phyloP scores from a whole-genome alignment of 2,113 vertebrate species.

The human (Homo sapiens) region DNA sequence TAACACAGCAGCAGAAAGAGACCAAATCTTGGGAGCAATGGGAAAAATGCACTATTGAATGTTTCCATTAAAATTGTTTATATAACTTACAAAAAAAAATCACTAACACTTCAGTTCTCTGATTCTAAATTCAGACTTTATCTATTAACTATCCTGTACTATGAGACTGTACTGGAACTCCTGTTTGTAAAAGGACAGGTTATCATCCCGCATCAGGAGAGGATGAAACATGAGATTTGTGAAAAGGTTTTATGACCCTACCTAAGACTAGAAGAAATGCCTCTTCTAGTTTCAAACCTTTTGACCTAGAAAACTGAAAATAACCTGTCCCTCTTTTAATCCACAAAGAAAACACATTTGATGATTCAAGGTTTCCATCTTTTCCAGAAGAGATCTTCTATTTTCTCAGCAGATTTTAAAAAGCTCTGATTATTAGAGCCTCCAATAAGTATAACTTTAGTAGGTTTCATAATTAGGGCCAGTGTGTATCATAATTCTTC shows the following conservation, averaged over 20 bases:
- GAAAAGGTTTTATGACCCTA: neutral
- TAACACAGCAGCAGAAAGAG: no score
- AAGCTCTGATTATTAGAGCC: conserved; percentile 21
- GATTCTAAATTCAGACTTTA: conserved; percentile 29
- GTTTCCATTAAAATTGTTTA: no score
- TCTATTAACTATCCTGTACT: neutral
- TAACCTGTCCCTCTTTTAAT: neutral
- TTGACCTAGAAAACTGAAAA: conserved; percentile 50
- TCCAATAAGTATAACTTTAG: neutral
- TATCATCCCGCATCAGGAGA: neutral
- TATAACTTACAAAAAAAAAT: neutral
- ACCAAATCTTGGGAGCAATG: no score
- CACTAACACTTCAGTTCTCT: neutral
- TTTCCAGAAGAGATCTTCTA: conserved; percentile 20
- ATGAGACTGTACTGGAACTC: neutral
- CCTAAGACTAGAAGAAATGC: neutral
- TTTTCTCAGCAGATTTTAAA: conserved; percentile 9
- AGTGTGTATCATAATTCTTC: neutral
- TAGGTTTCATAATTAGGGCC: neutral
- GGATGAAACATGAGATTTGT: conserved; percentile 26
- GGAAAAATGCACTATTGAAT: no score
- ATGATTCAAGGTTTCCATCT: neutral
- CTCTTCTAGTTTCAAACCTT: conserved; percentile 47
- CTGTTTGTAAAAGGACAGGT: neutral
- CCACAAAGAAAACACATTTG: conserved; percentile 40